Conservation (phyloP, 2,888 invertebrate species). For the Drosophila recens region DNA sequence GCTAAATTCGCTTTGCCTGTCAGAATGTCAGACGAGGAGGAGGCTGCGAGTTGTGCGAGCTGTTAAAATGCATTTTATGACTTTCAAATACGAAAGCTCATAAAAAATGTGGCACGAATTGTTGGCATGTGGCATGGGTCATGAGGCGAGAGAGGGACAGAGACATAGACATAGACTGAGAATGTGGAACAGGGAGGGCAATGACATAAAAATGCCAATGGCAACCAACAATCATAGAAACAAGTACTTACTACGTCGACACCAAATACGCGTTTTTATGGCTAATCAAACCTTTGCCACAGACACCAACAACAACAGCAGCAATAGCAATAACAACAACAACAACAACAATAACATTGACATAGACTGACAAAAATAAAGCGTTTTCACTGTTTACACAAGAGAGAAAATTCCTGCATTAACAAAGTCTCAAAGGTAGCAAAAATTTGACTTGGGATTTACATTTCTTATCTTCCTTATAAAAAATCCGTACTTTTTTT, state of each 20-base stretch:
- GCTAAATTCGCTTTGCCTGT: conserved; percentile 3
- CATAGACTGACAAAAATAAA: neutral
- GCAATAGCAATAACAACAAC: conserved; percentile 16
- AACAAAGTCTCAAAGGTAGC: conserved; percentile 5
- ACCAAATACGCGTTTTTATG: conserved; percentile 68
- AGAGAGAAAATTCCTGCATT: neutral
- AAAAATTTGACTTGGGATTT: neutral
- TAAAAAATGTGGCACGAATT: conserved; percentile 56
- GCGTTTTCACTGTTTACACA: conserved; percentile 5
- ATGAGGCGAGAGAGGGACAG: neutral
- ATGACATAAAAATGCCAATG: conserved; percentile 59
- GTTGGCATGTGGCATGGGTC: conserved; percentile 17
- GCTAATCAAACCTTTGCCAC: conserved; percentile 79
- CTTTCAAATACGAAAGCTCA: conserved; percentile 73
- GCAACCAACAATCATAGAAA: conserved; percentile 60
- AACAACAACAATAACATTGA: conserved; percentile 4
- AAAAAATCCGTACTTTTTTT: neutral
- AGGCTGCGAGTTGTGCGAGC: conserved; percentile 42
- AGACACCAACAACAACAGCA: conserved; percentile 42
- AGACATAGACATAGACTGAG: neutral
- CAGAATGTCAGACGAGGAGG: conserved; percentile 9
- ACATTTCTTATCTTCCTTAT: neutral
- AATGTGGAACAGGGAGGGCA: conserved; percentile 2
- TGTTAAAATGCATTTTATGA: conserved; percentile 75
- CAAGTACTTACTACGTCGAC: conserved; percentile 65